Evolutionary conservation across 2,888 invertebrate species (phyloP).

Genomic region (Leptarthrus brevirostris): DNA sequence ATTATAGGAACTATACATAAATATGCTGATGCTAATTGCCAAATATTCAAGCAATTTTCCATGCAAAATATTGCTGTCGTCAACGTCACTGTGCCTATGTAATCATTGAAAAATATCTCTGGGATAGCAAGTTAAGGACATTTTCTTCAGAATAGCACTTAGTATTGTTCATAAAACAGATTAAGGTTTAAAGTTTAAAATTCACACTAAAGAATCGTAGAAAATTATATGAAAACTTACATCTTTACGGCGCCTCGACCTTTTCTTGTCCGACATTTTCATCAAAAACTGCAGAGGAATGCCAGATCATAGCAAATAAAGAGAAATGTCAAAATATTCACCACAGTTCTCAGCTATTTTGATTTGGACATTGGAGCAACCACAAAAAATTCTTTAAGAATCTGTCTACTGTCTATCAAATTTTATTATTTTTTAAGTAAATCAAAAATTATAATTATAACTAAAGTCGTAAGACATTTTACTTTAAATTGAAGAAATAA

Average conservation of each 20-base stretch:
- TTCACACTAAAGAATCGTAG: neutral
- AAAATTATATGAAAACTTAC: constrained; percentile 59
- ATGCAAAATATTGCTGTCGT: constrained; percentile 15
- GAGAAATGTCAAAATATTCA: neutral
- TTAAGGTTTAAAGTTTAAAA: neutral
- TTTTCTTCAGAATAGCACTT: neutral
- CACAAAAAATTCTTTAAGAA: too few species aligned
- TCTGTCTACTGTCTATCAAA: too few species aligned
- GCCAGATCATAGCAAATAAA: constrained; percentile 31
- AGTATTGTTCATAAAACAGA: neutral
- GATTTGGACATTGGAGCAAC: too few species aligned
- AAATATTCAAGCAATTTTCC: neutral
- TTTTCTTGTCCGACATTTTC: constrained; percentile 66
- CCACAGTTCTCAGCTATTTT: too few species aligned
- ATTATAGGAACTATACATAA: too few species aligned
- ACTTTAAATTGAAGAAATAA: too few species aligned
- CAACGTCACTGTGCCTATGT: constrained; percentile 33
- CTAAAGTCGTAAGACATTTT: too few species aligned
- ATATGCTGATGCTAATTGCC: neutral
- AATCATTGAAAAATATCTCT: neutral
- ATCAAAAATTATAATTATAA: too few species aligned
- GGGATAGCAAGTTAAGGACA: too few species aligned
- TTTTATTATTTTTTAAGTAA: too few species aligned
- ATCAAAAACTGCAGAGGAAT: constrained; percentile 29
- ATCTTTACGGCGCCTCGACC: constrained; percentile 65